Base-by-base conservation (phyloP, 1,140 invertebrate species). In the Babylonia areolata region DNA sequence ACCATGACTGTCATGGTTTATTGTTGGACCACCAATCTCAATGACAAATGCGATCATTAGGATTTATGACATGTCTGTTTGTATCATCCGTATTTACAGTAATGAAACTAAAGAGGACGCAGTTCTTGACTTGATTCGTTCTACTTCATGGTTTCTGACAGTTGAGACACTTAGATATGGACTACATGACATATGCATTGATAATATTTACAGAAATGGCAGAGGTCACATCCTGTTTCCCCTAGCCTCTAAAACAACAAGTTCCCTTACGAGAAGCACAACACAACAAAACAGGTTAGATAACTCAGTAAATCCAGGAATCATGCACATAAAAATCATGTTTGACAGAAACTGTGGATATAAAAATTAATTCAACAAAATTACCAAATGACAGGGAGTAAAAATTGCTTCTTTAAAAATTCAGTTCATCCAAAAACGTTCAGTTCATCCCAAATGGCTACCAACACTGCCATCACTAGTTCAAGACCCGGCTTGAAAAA, bases 1-100 rank as follows among this genome's bases (percentile, higher is more conserved):
- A n/a, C n/a, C n/a, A n/a, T 40, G 75, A 40, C 75, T 77, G 75
- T 77, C 37, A 77, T 77, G 75, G 35, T 77, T 77, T 77, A 39
- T 77, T 77, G 39, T 42, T 77, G 75, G 75, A 77, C 75, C 75
- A 77, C 35, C 37, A 77, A 28, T 77, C 75, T 77, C 33, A 77
- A 77, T 77, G 37, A 77, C 35, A 35, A n/a, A 35, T 40, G 37
- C 40, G 33, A 77, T 40, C 75, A 77, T 20, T 40, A 40, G 17
- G 15, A 28, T 40, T 28, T 35, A 40, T 77, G 75, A 40, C 58
- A 64, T 5, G 58, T 64, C 58, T 23, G 28, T 64, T 23, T 64
- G 15, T 64, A 64, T 64, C 15, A 23, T 64, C 28, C 28, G 5
- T 64, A 17, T 64, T 64, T 64, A 12, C 58, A 23, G 20, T 28